A percentile compares a stretch with the other conserved stretches of the same genome.
Evolutionary conservation across 1,140 invertebrate species (phyloP).

Genomic region (Bombus impatiens): DNA sequence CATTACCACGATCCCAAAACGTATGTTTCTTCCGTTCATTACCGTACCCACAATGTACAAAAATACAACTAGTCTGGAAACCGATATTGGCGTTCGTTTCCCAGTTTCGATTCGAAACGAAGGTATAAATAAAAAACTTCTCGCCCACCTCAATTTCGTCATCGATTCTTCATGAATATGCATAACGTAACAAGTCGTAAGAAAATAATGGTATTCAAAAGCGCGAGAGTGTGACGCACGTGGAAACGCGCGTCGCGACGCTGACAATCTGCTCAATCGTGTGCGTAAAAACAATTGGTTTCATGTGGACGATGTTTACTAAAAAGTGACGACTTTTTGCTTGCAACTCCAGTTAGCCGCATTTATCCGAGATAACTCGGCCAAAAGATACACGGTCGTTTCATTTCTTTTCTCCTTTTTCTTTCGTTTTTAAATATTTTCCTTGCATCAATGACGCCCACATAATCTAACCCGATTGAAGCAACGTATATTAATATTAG

Average conservation of each 20-base stretch:
- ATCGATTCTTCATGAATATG: conserved; percentile 1
- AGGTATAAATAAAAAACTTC: background rate
- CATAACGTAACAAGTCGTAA: conserved; percentile 27
- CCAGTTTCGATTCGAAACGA: background rate
- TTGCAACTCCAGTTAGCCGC: background rate
- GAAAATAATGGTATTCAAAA: conserved; percentile 30
- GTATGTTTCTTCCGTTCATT: background rate
- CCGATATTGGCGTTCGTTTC: background rate
- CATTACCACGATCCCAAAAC: background rate
- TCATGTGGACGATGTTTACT: background rate
- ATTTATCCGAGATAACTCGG: background rate
- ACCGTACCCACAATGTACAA: background rate
- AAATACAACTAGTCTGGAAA: background rate
- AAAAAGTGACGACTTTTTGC: background rate
- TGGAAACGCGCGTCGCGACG: too few species aligned
- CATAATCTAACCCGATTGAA: background rate
- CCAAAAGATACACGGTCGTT: too few species aligned
- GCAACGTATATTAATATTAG: background rate
- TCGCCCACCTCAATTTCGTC: background rate
- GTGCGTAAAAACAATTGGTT: conserved; percentile 6
- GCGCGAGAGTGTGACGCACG: background rate
- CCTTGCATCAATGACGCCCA: background rate
- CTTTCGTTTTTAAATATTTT: background rate
- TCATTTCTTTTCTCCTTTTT: too few species aligned
- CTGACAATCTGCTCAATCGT: background rate